These are phyloP conservation scores for Paralvinella palmiformis DNA, from an alignment of 1,140 invertebrate species.

Conservation along the genomic window DNA sequence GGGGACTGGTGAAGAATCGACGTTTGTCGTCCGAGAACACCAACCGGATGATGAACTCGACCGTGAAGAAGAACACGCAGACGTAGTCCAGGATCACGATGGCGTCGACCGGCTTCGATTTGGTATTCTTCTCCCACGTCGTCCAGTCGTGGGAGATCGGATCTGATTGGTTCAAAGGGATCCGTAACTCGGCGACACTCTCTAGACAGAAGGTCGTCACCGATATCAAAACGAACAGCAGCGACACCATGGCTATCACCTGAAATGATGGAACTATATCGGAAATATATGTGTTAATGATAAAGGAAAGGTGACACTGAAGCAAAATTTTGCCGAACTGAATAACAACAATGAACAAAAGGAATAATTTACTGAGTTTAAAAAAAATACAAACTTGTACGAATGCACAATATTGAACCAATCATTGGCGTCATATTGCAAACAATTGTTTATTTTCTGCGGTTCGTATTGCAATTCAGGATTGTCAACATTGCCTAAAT, in stretches of 20 bases:
- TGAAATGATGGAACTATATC: constrained; percentile 54
- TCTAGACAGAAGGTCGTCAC: constrained; percentile 38
- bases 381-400: no score
- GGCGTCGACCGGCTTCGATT: constrained; percentile 26
- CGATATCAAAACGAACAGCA: constrained; percentile 68
- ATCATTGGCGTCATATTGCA: no score
- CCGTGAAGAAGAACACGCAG: constrained; percentile 49
- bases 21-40: constrained; percentile 43
- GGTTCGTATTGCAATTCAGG: no score
- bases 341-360: no score
- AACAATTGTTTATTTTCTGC: no score
- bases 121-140: constrained; percentile 17
- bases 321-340: no score
- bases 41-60: constrained; percentile 46
- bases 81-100: constrained; percentile 32
- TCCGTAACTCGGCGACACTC: constrained; percentile 18
- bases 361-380: no score
- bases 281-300: constrained; percentile 14
- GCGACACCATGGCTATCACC: constrained; percentile 91
- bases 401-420: no score
- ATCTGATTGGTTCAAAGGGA: neutral
- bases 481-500: no score
- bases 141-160: neutral
- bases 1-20: constrained; percentile 40
- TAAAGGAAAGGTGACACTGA: no score